These are phyloP conservation scores for Heliconius himera DNA, from an alignment of 1,140 invertebrate species.

Conservation along the genomic window DNA sequence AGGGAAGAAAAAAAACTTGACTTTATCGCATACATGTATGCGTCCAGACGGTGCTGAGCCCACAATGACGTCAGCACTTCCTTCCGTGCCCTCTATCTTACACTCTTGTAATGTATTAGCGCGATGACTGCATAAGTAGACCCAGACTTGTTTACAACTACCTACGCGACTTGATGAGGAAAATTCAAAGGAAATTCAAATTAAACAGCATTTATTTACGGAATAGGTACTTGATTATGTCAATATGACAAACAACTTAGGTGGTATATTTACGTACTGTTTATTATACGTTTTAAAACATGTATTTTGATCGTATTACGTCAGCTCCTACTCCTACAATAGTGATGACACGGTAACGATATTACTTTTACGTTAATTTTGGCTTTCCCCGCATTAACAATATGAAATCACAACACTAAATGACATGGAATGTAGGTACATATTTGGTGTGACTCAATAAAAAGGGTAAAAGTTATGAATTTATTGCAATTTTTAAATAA, in stretches of 20 bases:
- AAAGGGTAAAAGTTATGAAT: no score
- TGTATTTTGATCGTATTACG: no score
- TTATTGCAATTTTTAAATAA: no score
- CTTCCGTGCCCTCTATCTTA: constrained; percentile 48
- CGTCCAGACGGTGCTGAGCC: constrained; percentile 50
- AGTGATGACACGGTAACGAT: background rate
- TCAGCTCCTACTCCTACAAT: no score
- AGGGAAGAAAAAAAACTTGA: background rate
- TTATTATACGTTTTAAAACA: no score
- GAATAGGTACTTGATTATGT: background rate
- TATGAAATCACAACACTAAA: no score
- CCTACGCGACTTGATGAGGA: background rate
- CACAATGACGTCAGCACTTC: constrained; percentile 57
- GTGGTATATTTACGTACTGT: background rate
- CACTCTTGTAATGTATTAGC: constrained; percentile 25
- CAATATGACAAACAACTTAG: background rate
- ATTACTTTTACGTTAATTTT: background rate
- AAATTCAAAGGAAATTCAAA: background rate
- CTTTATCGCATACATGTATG: background rate
- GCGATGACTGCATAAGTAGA: background rate
- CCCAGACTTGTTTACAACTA: background rate
- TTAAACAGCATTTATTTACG: background rate
- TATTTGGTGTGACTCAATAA: background rate
- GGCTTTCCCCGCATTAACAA: no score
- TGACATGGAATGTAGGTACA: background rate